phyloP scores from a whole-genome alignment of 2,888 invertebrate genomes.

The Abrostola triplasia region DNA sequence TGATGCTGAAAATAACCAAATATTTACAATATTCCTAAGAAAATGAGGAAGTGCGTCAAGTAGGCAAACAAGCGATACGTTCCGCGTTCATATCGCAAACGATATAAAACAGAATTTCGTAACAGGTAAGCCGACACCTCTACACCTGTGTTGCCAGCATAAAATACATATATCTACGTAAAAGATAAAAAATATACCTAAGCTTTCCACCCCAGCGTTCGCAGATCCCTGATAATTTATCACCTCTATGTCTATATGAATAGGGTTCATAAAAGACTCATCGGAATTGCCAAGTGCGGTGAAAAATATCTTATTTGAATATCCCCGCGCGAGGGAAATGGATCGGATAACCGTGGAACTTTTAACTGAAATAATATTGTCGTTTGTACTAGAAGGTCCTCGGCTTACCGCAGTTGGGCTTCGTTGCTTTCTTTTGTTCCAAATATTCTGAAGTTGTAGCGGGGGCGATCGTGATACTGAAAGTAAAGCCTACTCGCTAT shows the following conservation, averaged over 20 bases:
- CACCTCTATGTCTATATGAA: slow-evolving; percentile 63
- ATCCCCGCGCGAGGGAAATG: slow-evolving; percentile 71
- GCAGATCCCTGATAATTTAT: slow-evolving; percentile 61
- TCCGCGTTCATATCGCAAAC: slow-evolving; percentile 47
- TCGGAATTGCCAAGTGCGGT: slow-evolving; percentile 64
- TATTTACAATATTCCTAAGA: slow-evolving; percentile 40
- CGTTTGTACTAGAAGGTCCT: slow-evolving; percentile 67
- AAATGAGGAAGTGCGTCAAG: slow-evolving; percentile 36
- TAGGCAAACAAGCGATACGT: slow-evolving; percentile 47
- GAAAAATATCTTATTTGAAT: slow-evolving; percentile 80
- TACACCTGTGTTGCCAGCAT: slow-evolving; percentile 59
- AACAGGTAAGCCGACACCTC: slow-evolving; percentile 53
- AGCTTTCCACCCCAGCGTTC: slow-evolving; percentile 52
- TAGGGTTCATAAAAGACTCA: slow-evolving; percentile 68
- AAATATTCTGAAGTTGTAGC: slow-evolving; percentile 26
- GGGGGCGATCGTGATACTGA: background rate
- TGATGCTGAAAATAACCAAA: slow-evolving; percentile 33
- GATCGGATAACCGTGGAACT: slow-evolving; percentile 78
- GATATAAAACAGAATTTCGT: slow-evolving; percentile 53
- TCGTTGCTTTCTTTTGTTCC: slow-evolving; percentile 48
- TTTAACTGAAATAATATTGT: slow-evolving; percentile 83
- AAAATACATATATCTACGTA: slow-evolving; percentile 53
- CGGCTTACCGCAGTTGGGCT: slow-evolving; percentile 47
- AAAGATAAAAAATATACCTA: slow-evolving; percentile 61
- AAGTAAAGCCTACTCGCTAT: slow-evolving; percentile 1